Base-by-base conservation (phyloP, 2,888 invertebrate species). In the Drosophila demipolita region DNA sequence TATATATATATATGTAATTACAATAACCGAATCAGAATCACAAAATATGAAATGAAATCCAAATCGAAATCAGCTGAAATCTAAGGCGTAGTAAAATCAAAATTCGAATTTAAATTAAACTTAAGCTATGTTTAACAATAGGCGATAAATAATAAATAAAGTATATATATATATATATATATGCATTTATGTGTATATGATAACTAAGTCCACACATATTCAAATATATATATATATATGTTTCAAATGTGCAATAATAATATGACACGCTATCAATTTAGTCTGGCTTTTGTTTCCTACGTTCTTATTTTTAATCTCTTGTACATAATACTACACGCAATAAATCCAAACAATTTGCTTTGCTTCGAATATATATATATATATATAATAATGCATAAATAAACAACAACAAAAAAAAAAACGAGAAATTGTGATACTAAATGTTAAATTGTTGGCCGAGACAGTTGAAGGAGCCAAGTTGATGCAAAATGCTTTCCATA, bases 81-180 rank as follows among this genome's bases (percentile, higher is more conserved):
- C 62, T 78, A 80, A 84, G 79, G 87, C 89, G 87, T 89, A 90
- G 83, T 65, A 82, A 89, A 91, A 91, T 91, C 91, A 91, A 91
- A 91, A 91, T 91, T 91, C 91, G 91, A 91, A 91, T 91, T 91
- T 91, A 91, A 89, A 74, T n/a, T 59, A 66, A 62, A 42, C 54
- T 68, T 87, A 89, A 83, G 82, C 36, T 87, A 84, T 74, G 80
- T 60, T 65, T 68, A 70, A 67, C 65, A 50, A 66, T 68, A 60
- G 60, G 65, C 66, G 40, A 70, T 64, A 42, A 20, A 61, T 62
- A 64, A 53, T 60, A 50, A 66, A 61, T 65, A 64, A 45, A 66
- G 20, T 62, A 62, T 52, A 71, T 63, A 70, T 58, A 63, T 66
- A 78, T 57, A 67, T 69, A 69, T 66, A 63, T 76, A 49, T 45